Percentiles rank a stretch among this genome's conserved stretches.
These are phyloP conservation scores for Marisa cornuarietis DNA, from an alignment of 1,140 invertebrate genomes.

Conservation along the genomic window DNA sequence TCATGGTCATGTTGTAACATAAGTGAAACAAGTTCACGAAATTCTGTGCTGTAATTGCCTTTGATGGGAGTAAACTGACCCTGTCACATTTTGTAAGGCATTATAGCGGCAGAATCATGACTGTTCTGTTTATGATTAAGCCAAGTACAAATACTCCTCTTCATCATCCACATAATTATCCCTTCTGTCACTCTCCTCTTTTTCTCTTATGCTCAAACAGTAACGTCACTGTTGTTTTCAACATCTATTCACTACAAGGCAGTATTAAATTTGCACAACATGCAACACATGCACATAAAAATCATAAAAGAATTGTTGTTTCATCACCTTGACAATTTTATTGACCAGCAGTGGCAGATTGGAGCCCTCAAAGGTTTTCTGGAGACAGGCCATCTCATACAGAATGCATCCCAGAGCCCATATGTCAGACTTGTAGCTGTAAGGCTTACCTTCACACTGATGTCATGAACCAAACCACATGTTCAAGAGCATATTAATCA, in stretches of 20 bases:
- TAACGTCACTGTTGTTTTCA: not conserved
- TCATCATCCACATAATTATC: not conserved
- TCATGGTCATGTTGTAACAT: slow-evolving; percentile 67
- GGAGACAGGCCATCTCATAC: slow-evolving; percentile 82
- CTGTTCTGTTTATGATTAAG: not conserved
- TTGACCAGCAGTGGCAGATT: slow-evolving; percentile 81
- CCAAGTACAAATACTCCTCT: not conserved
- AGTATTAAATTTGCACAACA: not conserved
- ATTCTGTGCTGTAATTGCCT: slow-evolving; percentile 74
- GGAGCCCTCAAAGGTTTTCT: slow-evolving; percentile 81
- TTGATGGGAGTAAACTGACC: slow-evolving; percentile 72
- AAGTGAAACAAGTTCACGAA: slow-evolving; percentile 69
- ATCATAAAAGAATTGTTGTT: not conserved
- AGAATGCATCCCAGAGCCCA: slow-evolving; percentile 85
- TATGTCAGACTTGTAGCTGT: slow-evolving; percentile 83
- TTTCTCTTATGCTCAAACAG: not conserved
- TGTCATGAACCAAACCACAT: not conserved
- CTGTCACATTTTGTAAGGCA: slow-evolving; percentile 46
- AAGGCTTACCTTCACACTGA: slow-evolving; percentile 80
- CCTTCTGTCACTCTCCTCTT: not conserved
- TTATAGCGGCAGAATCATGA: not conserved
- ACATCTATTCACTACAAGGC: not conserved
- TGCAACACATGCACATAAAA: not conserved
- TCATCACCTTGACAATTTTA: slow-evolving; percentile 77
- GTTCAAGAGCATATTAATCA: too few species aligned